Base-by-base conservation (phyloP, 1,140 invertebrate species). In the Tetragonula clypearis region DNA sequence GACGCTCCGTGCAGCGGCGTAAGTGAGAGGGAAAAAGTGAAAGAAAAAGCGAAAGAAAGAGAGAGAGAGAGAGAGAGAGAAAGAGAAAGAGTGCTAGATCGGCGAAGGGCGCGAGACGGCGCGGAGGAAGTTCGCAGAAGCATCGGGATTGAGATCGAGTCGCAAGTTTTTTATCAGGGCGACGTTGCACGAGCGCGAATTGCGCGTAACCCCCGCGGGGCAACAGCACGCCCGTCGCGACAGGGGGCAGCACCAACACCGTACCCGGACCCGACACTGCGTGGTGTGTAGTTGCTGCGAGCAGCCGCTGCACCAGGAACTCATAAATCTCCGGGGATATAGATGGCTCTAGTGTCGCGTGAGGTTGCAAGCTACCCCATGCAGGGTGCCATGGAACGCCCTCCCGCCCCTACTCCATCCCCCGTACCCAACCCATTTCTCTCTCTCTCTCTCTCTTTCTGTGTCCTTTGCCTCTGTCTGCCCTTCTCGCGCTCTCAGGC, bases 301-400 rank as follows among this genome's bases (percentile, higher is more conserved):
- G 91, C 93, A 94, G 93, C 93, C 93, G 93, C 92, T 94, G 94
- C 93, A 94, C 91, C 91, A 92, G 91, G 92, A 94, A 92, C 90
- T 92, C 94, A 94, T 95, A 95, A 95, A 95, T 95, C 94, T 94
- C 88, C 79, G 30, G 88, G 93, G 93, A 94, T 95, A 95, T 94
- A 95, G 94, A 95, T 95, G 94, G 94, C 94, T 94, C 94, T 93
- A 93, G 93, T 94, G 94, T 95, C 94, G 92, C 94, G 92, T 93
- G 93, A 94, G 93, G 91, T 91, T 91, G 92, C 91, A 93, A 93
- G 91, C 93, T 94, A 94, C 94, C 94, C 94, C 94, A 95, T 95
- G 93, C 94, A 87, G 94, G 93, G 93, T 94, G 91, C 93, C 91
- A 69, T 90, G 92, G 89, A 93, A 93, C 93, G 93, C 93, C 93